A percentile compares a stretch with the other conserved stretches of the same genome.
Conservation (phyloP, 1,140 invertebrate genomes). For the Steinernema khuongi region DNA sequence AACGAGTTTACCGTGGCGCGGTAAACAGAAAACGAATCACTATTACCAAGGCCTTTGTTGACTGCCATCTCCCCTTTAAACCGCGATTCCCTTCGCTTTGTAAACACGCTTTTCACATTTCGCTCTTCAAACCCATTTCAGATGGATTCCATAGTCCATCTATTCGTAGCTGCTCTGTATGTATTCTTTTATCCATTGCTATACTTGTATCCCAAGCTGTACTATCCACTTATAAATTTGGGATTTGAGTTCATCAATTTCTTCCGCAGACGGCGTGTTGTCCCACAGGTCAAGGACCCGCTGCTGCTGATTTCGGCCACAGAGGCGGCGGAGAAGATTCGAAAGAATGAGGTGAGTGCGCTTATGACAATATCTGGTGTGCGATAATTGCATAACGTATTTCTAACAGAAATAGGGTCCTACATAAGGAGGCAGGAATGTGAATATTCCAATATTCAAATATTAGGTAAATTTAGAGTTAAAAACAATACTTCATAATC, state of each 20-base stretch:
- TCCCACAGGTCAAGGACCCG: neutral
- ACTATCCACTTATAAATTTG: neutral
- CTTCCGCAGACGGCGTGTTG: neutral
- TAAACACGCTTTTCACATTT: neutral
- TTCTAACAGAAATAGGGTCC: no score
- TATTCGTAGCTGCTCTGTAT: neutral
- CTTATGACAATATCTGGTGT: neutral
- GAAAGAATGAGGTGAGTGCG: conserved; percentile 19
- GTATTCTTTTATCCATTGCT: neutral
- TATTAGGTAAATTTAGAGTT: no score
- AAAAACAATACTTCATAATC: no score
- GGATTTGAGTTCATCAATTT: conserved; percentile 9
- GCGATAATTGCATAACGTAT: no score
- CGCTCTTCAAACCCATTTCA: neutral
- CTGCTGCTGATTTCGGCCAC: conserved; percentile 25
- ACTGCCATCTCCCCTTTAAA: neutral
- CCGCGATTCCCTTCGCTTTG: neutral
- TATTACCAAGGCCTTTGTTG: no score
- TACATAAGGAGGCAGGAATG: no score
- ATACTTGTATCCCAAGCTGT: neutral
- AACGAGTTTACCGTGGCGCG: no score
- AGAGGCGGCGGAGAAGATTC: conserved; percentile 1
- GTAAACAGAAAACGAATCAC: no score
- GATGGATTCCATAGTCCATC: neutral
- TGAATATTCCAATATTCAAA: no score